Evolutionary conservation across 2,888 invertebrate genomes (phyloP).

Genomic region (Choreutis nemorana): DNA sequence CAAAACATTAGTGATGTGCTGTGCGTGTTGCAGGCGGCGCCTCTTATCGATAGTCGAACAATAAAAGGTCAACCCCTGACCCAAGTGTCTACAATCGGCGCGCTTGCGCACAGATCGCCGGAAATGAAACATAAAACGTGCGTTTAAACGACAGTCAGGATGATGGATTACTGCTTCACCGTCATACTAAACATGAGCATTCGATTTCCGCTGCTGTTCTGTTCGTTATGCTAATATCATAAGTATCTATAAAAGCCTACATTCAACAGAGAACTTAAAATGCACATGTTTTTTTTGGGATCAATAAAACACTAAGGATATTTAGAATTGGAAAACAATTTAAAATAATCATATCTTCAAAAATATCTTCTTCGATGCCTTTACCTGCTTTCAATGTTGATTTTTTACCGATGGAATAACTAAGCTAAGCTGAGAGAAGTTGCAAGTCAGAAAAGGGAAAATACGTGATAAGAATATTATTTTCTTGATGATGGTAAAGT

Average conservation of each 20-base stretch:
- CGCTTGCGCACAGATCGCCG: slow-evolving; percentile 28
- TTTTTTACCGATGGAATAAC: no score
- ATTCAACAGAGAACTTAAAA: no score
- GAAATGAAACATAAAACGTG: slow-evolving; percentile 33
- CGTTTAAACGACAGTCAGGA: slow-evolving; percentile 22
- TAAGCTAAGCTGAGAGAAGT: slow-evolving; percentile 2
- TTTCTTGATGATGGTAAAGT: slow-evolving; percentile 15
- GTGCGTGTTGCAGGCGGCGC: slow-evolving; percentile 31
- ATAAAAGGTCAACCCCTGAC: slow-evolving; percentile 38
- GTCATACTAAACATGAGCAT: slow-evolving; percentile 16
- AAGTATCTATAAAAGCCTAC: no score
- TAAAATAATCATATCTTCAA: no score
- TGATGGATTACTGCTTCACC: slow-evolving; percentile 26
- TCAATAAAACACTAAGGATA: no score
- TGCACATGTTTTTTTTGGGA: no score
- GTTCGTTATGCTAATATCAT: no score
- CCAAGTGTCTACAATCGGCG: slow-evolving; percentile 24
- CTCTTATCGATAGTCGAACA: slow-evolving; percentile 36
- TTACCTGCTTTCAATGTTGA: no score
- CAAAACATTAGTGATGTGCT: slow-evolving; percentile 17
- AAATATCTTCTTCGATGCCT: no score
- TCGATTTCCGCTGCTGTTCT: slow-evolving; percentile 23
- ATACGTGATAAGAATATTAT: slow-evolving; percentile 17
- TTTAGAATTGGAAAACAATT: no score
- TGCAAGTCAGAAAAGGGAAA: slow-evolving; percentile 14